phyloP scores from a whole-genome alignment of 2,888 invertebrate species.

The Formica aserva region DNA sequence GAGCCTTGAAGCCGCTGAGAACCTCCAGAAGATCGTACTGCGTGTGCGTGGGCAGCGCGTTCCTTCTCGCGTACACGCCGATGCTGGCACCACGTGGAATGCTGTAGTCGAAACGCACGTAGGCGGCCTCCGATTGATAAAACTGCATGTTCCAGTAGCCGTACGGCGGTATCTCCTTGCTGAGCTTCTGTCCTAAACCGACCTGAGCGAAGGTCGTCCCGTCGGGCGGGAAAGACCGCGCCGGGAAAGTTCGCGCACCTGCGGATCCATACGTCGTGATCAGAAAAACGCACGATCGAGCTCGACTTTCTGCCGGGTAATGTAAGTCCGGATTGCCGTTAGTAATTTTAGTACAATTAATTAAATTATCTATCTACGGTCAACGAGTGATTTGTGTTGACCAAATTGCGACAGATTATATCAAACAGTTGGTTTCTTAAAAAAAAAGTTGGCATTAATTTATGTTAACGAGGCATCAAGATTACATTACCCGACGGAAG shows the following conservation, averaged over 20 bases:
- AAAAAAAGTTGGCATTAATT: constrained; percentile 19
- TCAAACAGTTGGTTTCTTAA: not conserved
- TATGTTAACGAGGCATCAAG: not conserved
- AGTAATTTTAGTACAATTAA: constrained; percentile 29
- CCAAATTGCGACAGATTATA: not conserved
- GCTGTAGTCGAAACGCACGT: constrained; percentile 97
- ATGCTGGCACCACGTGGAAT: constrained; percentile 96
- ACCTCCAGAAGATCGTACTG: constrained; percentile 98
- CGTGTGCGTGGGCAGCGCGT: constrained; percentile 97
- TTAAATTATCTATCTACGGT: not conserved
- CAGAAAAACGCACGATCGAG: not conserved
- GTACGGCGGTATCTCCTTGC: constrained; percentile 96
- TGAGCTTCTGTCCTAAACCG: constrained; percentile 94
- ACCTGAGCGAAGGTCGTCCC: constrained; percentile 97
- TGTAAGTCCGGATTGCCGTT: constrained; percentile 4
- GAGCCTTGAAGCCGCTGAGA: constrained; percentile 94
- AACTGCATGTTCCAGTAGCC: constrained; percentile 99
- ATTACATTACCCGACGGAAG: constrained; percentile 40
- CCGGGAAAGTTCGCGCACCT: constrained; percentile 96
- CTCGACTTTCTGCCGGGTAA: constrained; percentile 53
- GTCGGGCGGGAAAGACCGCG: constrained; percentile 96
- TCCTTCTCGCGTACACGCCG: constrained; percentile 97
- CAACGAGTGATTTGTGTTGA: not conserved
- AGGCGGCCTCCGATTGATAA: constrained; percentile 96
- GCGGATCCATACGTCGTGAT: constrained; percentile 44